Base-by-base conservation (phyloP, 2,888 invertebrate genomes). In the Pyrrhosoma nymphula region DNA sequence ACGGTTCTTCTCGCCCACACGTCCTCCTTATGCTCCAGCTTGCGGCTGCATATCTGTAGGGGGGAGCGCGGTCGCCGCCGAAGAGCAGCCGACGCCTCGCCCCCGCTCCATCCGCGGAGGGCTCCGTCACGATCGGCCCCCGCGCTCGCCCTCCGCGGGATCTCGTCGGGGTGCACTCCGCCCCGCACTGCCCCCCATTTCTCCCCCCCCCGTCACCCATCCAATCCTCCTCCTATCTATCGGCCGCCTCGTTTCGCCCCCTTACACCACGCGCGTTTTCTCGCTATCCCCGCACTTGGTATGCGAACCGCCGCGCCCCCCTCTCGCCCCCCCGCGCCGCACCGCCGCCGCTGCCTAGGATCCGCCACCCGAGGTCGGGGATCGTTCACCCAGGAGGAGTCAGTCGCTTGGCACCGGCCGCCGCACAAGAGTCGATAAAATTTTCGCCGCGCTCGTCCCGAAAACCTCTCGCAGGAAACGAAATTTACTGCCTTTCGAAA, bases 291-390 rank as follows among this genome's bases (percentile, higher is more conserved):
- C 6, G 1, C n/a, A n/a, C 69, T 69, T 69, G 69, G 69, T 69
- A 69, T 69, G 69, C 69, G 26, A 39, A 35, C 35, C 39, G 69
- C 47, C 91, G 16, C 60, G 63, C 30, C 60, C 55, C 35, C 90
- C n/a, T 60, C 60, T 55, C 90, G n/a, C 63, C 35, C 39, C 16
- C 16, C 16, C 20, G 60, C 60, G 63, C 39, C 35, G n/a, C 56
- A 91, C 56, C n/a, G 20, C 60, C 91, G 23, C 39, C 63, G 26
- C 60, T 35, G 18, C 60, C 60, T 91, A 18, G 90, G 35, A 56
- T 88, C 88, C 69, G 69, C n/a, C 88, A 56, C 23, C 63, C 60
- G 91, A 91, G 60, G 60, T 60, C 91, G 63, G 16, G 69, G 93
- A 93, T 35, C 75, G 75, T 82, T 82, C 75, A 82, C 75, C 75